Evolutionary conservation across 2,797 vertebrate species (phyloP).

Genomic region (Falco peregrinus): DNA sequence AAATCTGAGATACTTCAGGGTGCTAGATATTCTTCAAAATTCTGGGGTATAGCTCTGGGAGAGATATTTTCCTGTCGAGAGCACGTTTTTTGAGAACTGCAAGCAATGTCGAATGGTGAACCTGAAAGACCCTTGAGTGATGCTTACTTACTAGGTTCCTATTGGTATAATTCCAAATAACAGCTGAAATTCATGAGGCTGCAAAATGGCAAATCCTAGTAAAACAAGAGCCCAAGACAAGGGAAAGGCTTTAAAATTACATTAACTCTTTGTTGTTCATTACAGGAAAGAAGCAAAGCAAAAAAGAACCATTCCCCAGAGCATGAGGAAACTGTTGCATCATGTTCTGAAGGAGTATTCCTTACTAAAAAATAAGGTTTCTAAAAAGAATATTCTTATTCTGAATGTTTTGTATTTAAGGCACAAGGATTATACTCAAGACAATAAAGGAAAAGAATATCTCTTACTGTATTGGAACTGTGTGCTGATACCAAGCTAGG

Average conservation of each 20-base stretch:
- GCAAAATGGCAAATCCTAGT: background rate
- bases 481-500: background rate
- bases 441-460: background rate
- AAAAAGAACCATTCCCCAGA: background rate
- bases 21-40: background rate
- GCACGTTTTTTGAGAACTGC: background rate
- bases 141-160: background rate
- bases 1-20: background rate
- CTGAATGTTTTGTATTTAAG: background rate
- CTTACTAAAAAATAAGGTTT: background rate
- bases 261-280: background rate
- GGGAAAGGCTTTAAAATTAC: background rate
- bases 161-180: background rate
- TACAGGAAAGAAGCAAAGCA: background rate
- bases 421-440: background rate
- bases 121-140: background rate
- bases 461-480: background rate
- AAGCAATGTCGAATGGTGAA: background rate
- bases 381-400: background rate
- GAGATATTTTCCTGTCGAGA: background rate
- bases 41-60: background rate
- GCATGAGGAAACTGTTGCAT: background rate
- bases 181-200: fast-evolving
- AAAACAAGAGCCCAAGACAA: background rate
- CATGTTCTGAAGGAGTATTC: background rate